Conservation (phyloP, 2,797 vertebrate species). For the Lepidocolaptes lacrymiger region DNA sequence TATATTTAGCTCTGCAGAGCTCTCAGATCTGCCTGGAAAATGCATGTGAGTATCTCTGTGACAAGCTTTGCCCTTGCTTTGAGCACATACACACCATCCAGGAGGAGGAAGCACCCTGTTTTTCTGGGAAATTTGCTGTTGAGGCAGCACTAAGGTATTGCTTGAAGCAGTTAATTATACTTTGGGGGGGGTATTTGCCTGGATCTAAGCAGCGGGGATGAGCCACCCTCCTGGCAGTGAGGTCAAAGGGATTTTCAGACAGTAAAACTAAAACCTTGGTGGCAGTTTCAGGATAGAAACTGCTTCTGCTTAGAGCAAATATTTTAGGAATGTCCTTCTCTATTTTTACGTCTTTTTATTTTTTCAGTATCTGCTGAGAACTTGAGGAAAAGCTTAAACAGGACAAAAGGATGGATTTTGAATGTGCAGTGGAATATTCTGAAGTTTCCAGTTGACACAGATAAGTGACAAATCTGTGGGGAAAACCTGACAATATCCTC, state of each 20-base stretch:
- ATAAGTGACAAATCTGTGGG: conserved; percentile 80
- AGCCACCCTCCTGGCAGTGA: background rate
- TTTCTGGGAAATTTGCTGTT: background rate
- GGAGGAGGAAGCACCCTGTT: background rate
- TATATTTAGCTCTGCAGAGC: too few relatives aligned
- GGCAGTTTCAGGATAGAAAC: background rate
- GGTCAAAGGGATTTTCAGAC: background rate
- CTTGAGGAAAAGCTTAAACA: conserved; percentile 85
- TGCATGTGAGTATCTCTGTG: fast-evolving
- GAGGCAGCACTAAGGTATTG: background rate
- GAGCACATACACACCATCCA: fast-evolving
- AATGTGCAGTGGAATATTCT: conserved; percentile 80
- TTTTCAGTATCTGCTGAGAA: conserved; percentile 82
- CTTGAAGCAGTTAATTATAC: background rate
- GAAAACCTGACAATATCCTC: conserved; percentile 85
- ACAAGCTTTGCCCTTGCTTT: background rate
- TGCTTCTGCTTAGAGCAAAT: background rate
- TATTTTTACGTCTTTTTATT: background rate
- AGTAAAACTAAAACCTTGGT: background rate
- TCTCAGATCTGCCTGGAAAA: background rate
- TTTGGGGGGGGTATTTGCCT: background rate
- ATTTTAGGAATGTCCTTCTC: conserved; percentile 14
- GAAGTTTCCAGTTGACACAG: conserved; percentile 82
- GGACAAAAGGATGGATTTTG: conserved; percentile 85
- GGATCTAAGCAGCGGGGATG: fast-evolving